These are phyloP conservation scores for Agrotis segetum DNA, from an alignment of 2,888 invertebrate genomes.

Conservation along the genomic window DNA sequence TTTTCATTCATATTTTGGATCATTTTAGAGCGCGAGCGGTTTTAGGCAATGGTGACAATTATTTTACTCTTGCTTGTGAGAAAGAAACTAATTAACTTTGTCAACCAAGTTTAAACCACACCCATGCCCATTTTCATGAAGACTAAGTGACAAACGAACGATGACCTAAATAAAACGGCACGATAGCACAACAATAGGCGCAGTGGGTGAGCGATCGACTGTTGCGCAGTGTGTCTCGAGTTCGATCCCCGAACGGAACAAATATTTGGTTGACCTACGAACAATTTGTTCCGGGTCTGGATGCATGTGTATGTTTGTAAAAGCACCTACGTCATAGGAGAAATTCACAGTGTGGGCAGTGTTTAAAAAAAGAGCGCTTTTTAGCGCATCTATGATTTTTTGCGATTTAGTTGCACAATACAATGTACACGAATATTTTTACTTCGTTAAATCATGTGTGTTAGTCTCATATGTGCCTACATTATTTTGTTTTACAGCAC, in stretches of 20 bases:
- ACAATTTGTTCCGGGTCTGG: too few relatives aligned
- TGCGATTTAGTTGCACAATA: too few relatives aligned
- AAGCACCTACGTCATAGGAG: too few relatives aligned
- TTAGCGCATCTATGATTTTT: too few relatives aligned
- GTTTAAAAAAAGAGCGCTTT: too few relatives aligned
- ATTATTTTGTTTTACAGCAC: not conserved
- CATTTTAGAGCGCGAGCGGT: not conserved
- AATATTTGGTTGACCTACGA: too few relatives aligned
- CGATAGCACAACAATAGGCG: too few relatives aligned
- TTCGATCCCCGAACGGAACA: too few relatives aligned
- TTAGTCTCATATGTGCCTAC: not conserved
- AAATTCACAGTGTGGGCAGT: too few relatives aligned
- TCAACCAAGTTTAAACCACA: not conserved
- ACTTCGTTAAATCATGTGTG: not conserved
- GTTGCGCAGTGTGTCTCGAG: too few relatives aligned
- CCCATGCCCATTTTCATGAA: not conserved
- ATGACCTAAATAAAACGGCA: not conserved
- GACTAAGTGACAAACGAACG: not conserved
- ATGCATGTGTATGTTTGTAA: too few relatives aligned
- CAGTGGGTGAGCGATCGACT: too few relatives aligned
- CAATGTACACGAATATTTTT: not conserved
- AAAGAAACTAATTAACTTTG: not conserved
- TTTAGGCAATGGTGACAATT: not conserved
- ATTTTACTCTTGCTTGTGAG: not conserved
- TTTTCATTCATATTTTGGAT: constrained; percentile 3